phyloP scores from a whole-genome alignment of 2,113 vertebrate species.

The Vicugna pacos region DNA sequence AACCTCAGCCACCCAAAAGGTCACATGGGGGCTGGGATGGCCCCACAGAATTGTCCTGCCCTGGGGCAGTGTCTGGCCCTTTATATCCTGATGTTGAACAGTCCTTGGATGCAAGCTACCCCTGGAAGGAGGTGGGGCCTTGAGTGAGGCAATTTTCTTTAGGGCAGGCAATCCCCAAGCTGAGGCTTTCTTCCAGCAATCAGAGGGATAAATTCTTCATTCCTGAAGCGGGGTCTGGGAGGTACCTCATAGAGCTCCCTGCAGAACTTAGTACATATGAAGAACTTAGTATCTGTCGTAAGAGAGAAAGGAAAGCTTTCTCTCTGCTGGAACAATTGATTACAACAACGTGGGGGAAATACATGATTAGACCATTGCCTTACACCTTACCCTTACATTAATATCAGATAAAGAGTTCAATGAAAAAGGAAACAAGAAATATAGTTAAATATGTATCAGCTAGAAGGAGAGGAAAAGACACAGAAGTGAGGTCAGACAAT shows the following conservation, averaged over 20 bases:
- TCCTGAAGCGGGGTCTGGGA: background rate
- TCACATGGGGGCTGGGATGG: background rate
- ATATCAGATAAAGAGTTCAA: background rate
- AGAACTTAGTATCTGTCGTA: background rate
- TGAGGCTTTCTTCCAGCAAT: background rate
- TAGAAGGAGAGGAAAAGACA: background rate
- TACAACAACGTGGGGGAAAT: background rate
- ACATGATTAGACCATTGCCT: background rate
- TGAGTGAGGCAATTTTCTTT: background rate
- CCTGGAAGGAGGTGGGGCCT: background rate
- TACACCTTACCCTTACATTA: background rate
- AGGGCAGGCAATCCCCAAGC: background rate
- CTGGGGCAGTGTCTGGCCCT: background rate
- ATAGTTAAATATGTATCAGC: background rate
- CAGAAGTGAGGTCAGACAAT: background rate
- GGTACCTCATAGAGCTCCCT: background rate
- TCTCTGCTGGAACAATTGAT: background rate
- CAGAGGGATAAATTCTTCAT: background rate
- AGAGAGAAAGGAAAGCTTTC: background rate
- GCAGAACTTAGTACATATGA: background rate
- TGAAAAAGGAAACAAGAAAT: background rate
- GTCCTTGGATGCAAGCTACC: background rate
- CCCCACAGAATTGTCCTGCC: background rate
- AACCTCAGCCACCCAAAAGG: background rate
- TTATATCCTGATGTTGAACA: background rate